Percentiles rank a stretch among this genome's conserved stretches.
Conservation (phyloP, 2,113 vertebrate species). For the Montifringilla adamsi region DNA sequence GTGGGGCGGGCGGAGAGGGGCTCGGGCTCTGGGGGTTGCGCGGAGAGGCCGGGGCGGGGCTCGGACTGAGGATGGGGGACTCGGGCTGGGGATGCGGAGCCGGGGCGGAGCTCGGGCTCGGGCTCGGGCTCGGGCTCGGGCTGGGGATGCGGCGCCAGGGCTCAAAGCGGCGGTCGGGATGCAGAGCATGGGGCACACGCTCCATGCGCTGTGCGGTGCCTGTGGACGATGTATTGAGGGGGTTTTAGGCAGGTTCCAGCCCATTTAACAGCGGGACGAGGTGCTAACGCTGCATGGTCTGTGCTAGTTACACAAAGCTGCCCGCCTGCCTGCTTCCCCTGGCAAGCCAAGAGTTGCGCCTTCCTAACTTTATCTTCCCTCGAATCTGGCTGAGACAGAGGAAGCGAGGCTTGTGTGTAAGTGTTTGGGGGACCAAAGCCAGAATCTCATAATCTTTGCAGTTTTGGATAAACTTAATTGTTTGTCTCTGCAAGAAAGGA, state of each 20-base stretch:
- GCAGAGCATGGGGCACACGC: not conserved
- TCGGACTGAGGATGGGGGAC: no score
- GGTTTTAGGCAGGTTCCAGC: not conserved
- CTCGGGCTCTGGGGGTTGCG: no score
- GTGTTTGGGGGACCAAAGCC: not conserved
- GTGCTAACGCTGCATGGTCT: fast-evolving
- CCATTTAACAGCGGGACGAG: fast-evolving
- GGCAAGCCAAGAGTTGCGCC: not conserved
- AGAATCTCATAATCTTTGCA: not conserved
- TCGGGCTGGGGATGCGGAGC: not conserved
- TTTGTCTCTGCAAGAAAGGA: not conserved
- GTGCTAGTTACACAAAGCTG: not conserved
- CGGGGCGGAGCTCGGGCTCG: no score
- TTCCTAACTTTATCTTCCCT: not conserved
- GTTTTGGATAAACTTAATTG: not conserved
- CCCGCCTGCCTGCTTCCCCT: not conserved
- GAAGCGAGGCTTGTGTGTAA: not conserved
- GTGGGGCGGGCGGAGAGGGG: not conserved
- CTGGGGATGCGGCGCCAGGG: not conserved
- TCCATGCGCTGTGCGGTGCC: no score
- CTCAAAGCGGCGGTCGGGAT: not conserved
- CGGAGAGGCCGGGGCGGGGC: not conserved
- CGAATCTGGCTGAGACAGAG: not conserved
- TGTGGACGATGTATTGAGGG: not conserved
- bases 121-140: no score